Evolutionary conservation across 1,140 invertebrate genomes (phyloP), one percentile per base, ranked within the genome.

Genomic region (Bombus confusus): DNA sequence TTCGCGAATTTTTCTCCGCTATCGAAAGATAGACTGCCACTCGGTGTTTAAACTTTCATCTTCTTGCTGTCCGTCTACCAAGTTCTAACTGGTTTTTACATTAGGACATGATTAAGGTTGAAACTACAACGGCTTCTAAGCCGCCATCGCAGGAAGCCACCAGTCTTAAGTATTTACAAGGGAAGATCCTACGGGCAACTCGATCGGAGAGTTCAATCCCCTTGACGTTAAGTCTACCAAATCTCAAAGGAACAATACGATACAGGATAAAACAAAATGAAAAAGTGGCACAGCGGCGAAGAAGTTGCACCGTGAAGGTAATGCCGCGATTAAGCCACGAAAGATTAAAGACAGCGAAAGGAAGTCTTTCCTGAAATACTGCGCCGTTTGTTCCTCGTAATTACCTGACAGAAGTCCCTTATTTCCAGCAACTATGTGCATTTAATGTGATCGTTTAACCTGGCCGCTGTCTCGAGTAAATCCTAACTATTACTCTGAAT

Each of bases 401-500:
- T 91, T 88, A 83, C 84, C 79, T 72, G 77, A 85, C 86, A 73
- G 77, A 73, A 79, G 72, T 80, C 81, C 77, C 88, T 31, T 85
- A 47, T 72, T 69, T 80, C 76, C 68, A 15, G 68, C 68, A 80
- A 72, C 83, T 80, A 80, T 39, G 83, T 80, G 83, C 83, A 79
- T 85, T 85, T 85, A 85, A 85, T 73, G 83, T 80, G 83, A 85
- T 80, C 87, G 80, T 88, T 83, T 88, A 80, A 84, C 83, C 86
- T 89, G 47, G 18, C 75, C 69, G 68, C 68, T 77, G 66, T 83
- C 81, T 66, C 86, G 72, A 89, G 88, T 89, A 89, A 89, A 89
- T 85, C 87, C 83, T 75, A 87, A 92, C 88, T 92, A 92, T 92
- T 90, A 92, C 86, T 92, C 80, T 59, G 87, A 92, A 92, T 92